Evolutionary conservation across 2,113 vertebrate genomes (phyloP), one percentile per base, ranked within the genome.

Genomic region (Chlamydotis undulata): DNA sequence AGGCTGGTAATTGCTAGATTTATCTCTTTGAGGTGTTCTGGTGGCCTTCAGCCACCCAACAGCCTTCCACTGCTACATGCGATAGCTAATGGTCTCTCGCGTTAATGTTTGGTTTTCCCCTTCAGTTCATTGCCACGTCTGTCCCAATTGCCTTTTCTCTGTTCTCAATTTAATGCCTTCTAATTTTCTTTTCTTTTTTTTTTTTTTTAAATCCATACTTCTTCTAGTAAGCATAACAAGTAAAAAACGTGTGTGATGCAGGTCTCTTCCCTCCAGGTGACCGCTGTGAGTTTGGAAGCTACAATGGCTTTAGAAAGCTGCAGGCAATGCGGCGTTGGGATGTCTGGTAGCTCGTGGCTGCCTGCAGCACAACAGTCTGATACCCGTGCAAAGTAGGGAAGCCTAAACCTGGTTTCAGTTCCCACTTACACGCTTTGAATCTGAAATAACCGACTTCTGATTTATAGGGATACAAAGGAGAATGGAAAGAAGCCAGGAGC

Each of bases 161-260:
- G 6, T 41, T 86, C 49, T 81, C 6, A 6, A 6, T 39, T 19
- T 21, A 81, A 4, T 14, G 8, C 26, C 35, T 60, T 81, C 73
- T 67, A 6, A 21, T 67, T 83, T 63, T 74, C 7, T 53, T 64
- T 35, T 8, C 1, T 59, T 41, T 22, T 52, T 41, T 22, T 52
- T 14, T 43, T 39, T 33, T 23, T n/a, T n/a, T n/a, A n/a, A 52
- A 73, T 22, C 26, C 22, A 29, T 35, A 6, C 5, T 35, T 10
- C 26, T 45, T 41, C 37, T 69, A 26, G 19, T 71, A 69, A 81
- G 31, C 19, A 31, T 23, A 64, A 64, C 0, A 1, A 68, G 24
- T 63, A 25, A 79, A 47, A 78, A 78, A 37, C 2, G 2, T 5
- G 5, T 33, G 41, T 1, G 4, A 13, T 1, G 2, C 17, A 45